Conservation (phyloP, 2,113 vertebrate genomes). For the Cyprinodon variegatus region DNA sequence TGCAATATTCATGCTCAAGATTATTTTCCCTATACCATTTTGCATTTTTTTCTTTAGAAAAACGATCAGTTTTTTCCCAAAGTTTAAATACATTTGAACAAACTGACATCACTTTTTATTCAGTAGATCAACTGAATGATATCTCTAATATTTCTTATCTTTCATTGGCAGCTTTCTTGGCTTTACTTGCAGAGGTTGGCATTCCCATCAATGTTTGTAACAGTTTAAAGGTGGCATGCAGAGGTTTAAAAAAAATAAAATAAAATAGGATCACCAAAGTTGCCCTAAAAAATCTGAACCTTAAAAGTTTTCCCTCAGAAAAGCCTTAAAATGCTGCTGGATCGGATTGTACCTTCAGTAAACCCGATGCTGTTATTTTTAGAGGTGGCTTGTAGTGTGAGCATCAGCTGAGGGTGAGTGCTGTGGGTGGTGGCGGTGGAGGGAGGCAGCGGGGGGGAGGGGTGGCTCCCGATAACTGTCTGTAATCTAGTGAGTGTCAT, state of each 20-base stretch:
- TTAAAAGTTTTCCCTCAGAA: conserved; percentile 13
- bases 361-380: conserved; percentile 39
- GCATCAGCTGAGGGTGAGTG: conserved; percentile 20
- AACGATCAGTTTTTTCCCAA: neutral
- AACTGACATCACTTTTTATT: neutral
- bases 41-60: neutral
- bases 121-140: neutral
- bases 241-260: neutral
- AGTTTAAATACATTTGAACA: neutral
- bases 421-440: conserved; percentile 33
- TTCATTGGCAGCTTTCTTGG: neutral
- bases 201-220: neutral
- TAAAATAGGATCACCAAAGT: neutral
- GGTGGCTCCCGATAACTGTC: conserved; percentile 56
- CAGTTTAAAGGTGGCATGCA: neutral
- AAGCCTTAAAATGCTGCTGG: conserved; percentile 16
- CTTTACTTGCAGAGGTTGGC: neutral
- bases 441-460: conserved; percentile 34
- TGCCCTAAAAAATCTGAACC: neutral
- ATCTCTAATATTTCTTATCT: neutral
- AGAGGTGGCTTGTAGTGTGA: conserved; percentile 23
- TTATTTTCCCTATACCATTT: neutral
- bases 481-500: conserved; percentile 74
- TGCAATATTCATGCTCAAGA: neutral
- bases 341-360: conserved; percentile 8